Evolutionary conservation across 1,140 invertebrate genomes (phyloP), one percentile per base, ranked within the genome.

Genomic region (Anastrepha obliqua): DNA sequence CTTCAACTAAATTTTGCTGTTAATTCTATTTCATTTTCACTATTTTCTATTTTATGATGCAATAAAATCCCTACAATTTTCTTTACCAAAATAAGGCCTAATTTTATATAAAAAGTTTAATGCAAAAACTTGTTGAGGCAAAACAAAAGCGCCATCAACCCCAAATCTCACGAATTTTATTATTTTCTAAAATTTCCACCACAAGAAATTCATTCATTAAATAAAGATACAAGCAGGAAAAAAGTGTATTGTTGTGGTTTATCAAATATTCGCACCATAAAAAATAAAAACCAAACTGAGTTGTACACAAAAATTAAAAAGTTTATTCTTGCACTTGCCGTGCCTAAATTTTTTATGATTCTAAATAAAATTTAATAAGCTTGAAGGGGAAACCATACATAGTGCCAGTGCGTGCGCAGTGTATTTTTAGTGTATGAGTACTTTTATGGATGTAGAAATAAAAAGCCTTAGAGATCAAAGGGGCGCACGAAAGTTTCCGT

Each of bases 11-110:
- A 67, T 42, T 29, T 39, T 20, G 20, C 39, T 67, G 2, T 39
- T 39, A 67, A 67, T 67, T 67, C 2, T 67, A 67, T 67, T 39
- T 11, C 9, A 20, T 39, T 67, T 42, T 13, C 39, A 67, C 9
- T 67, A 67, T 67, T 67, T 67, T 42, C 13, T 67, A 67, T 67
- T 67, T 67, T 42, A 15, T 67, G 64, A 67, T 29, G 39, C 64
- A 67, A 42, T 67, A 42, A 67, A 67, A 42, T 39, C 5, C 15
- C 6, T 8, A 64, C n/a, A 20, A 64, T 64, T 20, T 17, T 20
- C 20, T 64, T 64, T 8, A 64, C n/a, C 20, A 64, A 64, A 64
- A 4, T 20, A 62, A 64, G 0, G 62, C 20, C 20, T 64, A 20
- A 29, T 29, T 29, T 29, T 29, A 8, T 20, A 64, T 29, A 8